Conservation (phyloP, 2,113 vertebrate genomes). For the Lipophrys pholis region DNA sequence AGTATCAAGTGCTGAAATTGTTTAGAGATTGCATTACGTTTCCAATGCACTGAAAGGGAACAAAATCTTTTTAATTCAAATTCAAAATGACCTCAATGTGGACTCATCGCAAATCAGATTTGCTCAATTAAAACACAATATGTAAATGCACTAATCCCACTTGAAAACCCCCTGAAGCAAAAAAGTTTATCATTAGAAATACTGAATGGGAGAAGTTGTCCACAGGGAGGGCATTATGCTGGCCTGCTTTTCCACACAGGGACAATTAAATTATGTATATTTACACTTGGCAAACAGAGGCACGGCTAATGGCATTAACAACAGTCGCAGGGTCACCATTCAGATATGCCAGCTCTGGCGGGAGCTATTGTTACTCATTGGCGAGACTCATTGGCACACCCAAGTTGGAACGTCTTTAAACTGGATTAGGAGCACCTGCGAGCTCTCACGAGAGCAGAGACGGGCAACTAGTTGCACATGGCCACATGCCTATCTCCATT, state of each 20-base stretch:
- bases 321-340: not conserved
- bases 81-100: not conserved
- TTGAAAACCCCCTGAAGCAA: not conserved
- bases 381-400: not conserved
- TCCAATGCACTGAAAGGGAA: not conserved
- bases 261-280: slow-evolving; percentile 13
- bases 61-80: not conserved
- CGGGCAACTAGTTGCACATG: too few relatives aligned
- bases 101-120: slow-evolving; percentile 4
- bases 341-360: slow-evolving; percentile 1
- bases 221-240: not conserved
- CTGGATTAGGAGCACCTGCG: not conserved
- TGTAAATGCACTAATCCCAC: not conserved
- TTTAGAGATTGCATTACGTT: not conserved
- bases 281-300: slow-evolving; percentile 19
- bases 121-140: slow-evolving; percentile 9
- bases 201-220: not conserved
- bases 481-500: too few relatives aligned
- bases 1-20: not conserved
- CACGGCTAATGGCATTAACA: not conserved
- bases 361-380: not conserved
- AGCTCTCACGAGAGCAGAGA: not conserved
- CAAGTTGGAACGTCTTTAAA: not conserved
- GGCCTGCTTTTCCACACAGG: not conserved
- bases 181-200: not conserved